Base-by-base conservation (phyloP, 2,888 invertebrate species). In the Phymatocera aterrima region DNA sequence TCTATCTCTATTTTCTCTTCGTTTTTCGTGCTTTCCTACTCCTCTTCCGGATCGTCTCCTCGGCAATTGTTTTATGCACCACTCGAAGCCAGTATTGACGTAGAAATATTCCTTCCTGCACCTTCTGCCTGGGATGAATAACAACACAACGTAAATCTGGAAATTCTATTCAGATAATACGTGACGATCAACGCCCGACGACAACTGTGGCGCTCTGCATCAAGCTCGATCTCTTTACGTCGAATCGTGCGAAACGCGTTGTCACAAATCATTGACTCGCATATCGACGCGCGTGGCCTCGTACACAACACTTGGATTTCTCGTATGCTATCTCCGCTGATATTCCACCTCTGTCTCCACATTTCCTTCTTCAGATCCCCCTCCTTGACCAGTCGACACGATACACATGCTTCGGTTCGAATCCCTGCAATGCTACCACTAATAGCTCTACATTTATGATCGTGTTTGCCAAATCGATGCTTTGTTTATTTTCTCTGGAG, bases 1-100 rank as follows among this genome's bases (percentile, higher is more conserved):
- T 89, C 74, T n/a, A n/a, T 64, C 46, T 70, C 31, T 24, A 18
- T 72, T 12, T 51, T 18, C 1, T 8, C 2, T 24, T 68, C 24
- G 18, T 6, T 72, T 18, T 48, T 10, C 51, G 18, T 8, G 10
- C 15, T 4, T 37, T 37, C 40, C 18, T 34, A 1, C 31, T 37
- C 64, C 4, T 2, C 18, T 6, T 65, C 12, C n/a, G 6, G 2
- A 72, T 24, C 24, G n/a, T 72, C 28, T 31, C 2, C 51, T 31
- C 51, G n/a, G 34, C 1, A 24, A 24, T 43, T n/a, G 68, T 43
- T 68, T 15, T 21, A 28, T 24, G 10, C 28, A 2, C 15, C 10
- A 43, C 24, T 46, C 28, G 15, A 28, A 8, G 15, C 5, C 15
- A 21, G 24, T 34, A 21, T 68, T 12, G 37, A 18, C 12, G 34